Evolutionary conservation across 2,888 invertebrate species (phyloP), one percentile per base, ranked within the genome.

Genomic region (Perizoma affinitatum): DNA sequence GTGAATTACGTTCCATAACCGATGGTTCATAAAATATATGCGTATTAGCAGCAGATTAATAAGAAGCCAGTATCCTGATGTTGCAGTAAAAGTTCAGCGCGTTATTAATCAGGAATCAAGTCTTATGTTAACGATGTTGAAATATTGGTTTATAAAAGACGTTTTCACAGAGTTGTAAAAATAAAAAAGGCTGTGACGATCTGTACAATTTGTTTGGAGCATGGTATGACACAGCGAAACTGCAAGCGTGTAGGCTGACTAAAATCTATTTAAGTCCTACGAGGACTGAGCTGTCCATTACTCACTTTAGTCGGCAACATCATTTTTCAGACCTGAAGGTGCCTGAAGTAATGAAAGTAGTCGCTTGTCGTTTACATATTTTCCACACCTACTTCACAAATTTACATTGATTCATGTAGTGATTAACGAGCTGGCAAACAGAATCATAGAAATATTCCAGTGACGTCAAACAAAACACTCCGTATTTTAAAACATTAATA

Each of bases 391-490:
- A 79, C 67, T 74, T 81, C 68, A 82, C 80, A 82, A 87, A 84
- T 87, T 90, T 82, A 72, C 68, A 79, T 87, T 88, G 90, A 91
- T 86, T 91, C 91, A 91, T 80, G 75, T 73, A 69, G 71, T 72
- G 72, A 69, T 75, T 71, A 74, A 70, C 69, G 69, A 69, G 73
- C 74, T 68, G 71, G 73, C 75, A 75, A 78, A 71, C 78, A 75
- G 71, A 76, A 70, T 74, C 79, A 78, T 82, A 71, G 75, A 86
- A 88, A 90, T 88, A 87, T 84, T 80, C 54, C 58, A 61, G 71
- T 87, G 87, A 87, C 89, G 88, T 88, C 88, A 87, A 84, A 82
- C 77, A 77, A 79, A 70, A 77, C 71, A 72, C 70, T 73, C 80
- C 78, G 78, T 80, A 79, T 82, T 84, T 73, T 71, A 71, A 73